Conservation (phyloP, 2,113 vertebrate species). For the Zapornia atra region DNA sequence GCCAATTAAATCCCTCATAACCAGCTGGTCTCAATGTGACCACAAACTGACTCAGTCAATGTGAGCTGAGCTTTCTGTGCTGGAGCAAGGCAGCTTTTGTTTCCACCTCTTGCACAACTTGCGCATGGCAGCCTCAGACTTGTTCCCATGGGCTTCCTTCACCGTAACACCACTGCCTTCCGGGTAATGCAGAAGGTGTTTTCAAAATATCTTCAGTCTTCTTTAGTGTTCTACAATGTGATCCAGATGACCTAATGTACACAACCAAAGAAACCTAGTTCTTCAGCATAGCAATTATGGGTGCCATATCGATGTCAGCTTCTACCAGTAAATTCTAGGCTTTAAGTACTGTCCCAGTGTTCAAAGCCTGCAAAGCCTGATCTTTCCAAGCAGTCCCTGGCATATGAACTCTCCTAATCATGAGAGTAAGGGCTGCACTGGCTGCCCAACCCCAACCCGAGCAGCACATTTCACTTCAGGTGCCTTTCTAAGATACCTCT, state of each 20-base stretch:
- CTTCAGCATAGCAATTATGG: not conserved
- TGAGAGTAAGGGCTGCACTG: not conserved
- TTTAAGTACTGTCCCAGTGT: not conserved
- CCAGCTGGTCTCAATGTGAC: conserved; percentile 10
- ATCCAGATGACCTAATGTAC: not conserved
- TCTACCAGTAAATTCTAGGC: not conserved
- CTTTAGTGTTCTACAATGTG: not conserved
- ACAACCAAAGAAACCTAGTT: not conserved
- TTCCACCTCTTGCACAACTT: not conserved
- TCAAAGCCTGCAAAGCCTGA: not conserved
- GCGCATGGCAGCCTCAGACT: rapidly evolving
- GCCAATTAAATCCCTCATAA: conserved; percentile 21
- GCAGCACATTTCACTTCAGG: not conserved
- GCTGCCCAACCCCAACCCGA: not conserved
- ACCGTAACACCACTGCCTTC: not conserved
- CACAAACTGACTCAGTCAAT: not conserved
- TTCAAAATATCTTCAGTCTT: not conserved
- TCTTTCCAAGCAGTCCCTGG: not conserved
- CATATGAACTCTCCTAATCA: not conserved
- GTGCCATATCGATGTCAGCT: not conserved
- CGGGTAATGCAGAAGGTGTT: not conserved
- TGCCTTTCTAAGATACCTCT: not conserved
- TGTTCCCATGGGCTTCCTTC: not conserved
- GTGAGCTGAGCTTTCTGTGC: not conserved
- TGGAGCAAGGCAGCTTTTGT: not conserved